phyloP scores from a whole-genome alignment of 2,113 vertebrate species.

The Turdus rufiventris region DNA sequence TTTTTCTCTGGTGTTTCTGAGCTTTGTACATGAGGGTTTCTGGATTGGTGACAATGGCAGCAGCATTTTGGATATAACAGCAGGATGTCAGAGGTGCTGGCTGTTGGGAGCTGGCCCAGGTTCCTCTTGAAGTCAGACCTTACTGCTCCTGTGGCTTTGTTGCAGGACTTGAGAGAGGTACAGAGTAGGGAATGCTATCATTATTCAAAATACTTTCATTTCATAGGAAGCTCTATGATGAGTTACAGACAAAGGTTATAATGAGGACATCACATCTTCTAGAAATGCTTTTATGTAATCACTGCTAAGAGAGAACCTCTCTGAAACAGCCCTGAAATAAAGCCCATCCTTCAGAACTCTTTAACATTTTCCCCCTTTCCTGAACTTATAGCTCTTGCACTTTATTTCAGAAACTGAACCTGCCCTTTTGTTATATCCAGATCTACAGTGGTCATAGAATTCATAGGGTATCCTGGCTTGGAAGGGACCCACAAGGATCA shows the following conservation, averaged over 20 bases:
- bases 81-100: neutral
- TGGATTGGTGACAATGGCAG: neutral
- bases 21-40: neutral
- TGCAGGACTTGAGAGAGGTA: neutral
- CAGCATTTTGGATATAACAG: fast-evolving
- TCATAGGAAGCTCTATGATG: neutral
- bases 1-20: neutral
- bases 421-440: neutral
- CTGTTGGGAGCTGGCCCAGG: neutral
- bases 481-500: neutral
- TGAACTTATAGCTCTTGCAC: neutral
- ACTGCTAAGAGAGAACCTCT: neutral
- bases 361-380: neutral
- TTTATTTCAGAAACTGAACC: neutral
- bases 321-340: neutral
- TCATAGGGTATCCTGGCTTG: neutral
- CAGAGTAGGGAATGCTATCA: neutral
- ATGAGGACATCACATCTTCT: neutral
- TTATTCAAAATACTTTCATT: neutral
- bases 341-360: neutral
- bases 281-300: neutral
- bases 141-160: neutral
- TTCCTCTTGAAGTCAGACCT: neutral
- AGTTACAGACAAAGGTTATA: neutral
- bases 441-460: neutral